These are phyloP conservation scores for Conger conger DNA, from an alignment of 2,113 vertebrate genomes.

Conservation along the genomic window DNA sequence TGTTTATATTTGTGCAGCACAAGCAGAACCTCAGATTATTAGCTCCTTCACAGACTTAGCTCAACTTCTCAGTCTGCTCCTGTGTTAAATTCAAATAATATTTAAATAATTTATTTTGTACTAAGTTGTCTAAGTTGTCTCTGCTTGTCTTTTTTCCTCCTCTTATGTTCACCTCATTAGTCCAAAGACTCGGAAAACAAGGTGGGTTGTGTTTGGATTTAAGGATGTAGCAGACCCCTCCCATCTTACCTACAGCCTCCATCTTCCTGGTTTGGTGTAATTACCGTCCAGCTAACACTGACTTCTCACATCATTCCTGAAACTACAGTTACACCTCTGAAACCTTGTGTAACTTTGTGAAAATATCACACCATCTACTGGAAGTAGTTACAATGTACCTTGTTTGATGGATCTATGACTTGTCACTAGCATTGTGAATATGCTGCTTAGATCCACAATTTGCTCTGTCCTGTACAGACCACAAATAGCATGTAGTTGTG, in stretches of 20 bases:
- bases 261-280: not conserved
- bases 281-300: not conserved
- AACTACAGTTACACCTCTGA: no score
- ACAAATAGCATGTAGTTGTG: no score
- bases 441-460: not conserved
- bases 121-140: no score
- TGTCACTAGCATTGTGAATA: not conserved
- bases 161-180: conserved; percentile 47
- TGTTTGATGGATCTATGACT: not conserved
- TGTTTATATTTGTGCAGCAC: no score
- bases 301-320: not conserved
- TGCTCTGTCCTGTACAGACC: not conserved
- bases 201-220: not conserved
- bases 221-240: no score
- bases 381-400: not conserved
- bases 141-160: not conserved
- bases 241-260: not conserved
- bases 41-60: no score
- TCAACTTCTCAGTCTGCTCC: not conserved
- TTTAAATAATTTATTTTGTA: no score
- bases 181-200: conserved; percentile 40
- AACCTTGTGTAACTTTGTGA: not conserved
- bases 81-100: not conserved
- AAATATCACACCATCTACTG: not conserved
- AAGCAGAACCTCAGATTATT: no score